These are phyloP conservation scores for Reinhardtius hippoglossoides DNA, from an alignment of 2,113 vertebrate species.

Conservation along the genomic window DNA sequence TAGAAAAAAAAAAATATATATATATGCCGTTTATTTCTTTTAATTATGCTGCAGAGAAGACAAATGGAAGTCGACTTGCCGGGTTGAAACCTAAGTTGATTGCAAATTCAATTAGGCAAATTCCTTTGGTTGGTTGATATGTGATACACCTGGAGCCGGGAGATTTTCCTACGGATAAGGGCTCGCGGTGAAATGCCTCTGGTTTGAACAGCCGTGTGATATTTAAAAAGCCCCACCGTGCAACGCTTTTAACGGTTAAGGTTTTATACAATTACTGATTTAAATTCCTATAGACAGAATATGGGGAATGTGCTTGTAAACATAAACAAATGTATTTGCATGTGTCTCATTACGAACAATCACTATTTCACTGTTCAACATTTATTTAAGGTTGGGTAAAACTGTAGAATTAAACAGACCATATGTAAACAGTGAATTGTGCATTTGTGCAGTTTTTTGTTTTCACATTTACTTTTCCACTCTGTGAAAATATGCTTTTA, in stretches of 20 bases:
- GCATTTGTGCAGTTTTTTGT: no score
- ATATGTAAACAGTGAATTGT: no score
- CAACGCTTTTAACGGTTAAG: background rate
- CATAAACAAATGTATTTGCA: background rate
- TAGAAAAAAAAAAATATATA: conserved; percentile 18
- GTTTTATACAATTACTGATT: background rate
- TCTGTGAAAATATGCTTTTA: no score
- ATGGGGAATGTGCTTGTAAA: background rate
- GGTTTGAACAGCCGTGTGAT: conserved; percentile 23
- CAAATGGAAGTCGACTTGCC: conserved; percentile 59
- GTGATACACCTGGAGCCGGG: conserved; percentile 65
- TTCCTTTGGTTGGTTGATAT: conserved; percentile 66
- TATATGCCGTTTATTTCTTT: conserved; percentile 11
- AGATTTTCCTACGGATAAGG: conserved; percentile 70
- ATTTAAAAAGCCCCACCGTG: conserved; percentile 31
- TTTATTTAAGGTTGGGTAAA: no score
- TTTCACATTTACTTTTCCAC: no score
- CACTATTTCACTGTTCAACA: background rate
- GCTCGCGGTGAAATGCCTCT: conserved; percentile 51
- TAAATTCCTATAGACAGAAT: no score
- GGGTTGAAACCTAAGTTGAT: conserved; percentile 71
- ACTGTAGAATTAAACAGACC: no score
- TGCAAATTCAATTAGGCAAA: conserved; percentile 79
- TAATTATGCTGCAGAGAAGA: background rate
- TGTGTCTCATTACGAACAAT: background rate